Evolutionary conservation across 2,797 vertebrate species (phyloP).

Genomic region (Crypturellus tataupa): DNA sequence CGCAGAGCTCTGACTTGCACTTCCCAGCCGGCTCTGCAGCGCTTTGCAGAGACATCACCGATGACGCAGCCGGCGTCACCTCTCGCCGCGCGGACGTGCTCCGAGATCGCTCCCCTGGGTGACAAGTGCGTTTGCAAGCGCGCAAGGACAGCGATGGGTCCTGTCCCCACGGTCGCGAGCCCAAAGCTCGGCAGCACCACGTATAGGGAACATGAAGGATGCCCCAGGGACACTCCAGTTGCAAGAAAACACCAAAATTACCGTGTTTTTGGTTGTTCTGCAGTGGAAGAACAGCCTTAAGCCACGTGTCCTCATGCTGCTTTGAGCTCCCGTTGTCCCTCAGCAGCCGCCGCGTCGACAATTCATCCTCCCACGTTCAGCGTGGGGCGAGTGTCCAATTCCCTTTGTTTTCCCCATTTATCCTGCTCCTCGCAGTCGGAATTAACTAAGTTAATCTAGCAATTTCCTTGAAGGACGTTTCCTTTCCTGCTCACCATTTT

Average conservation of each 20-base stretch:
- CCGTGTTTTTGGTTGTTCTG: not conserved
- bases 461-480: not conserved
- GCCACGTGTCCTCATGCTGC: not conserved
- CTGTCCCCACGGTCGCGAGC: fast-evolving
- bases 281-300: not conserved
- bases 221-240: not conserved
- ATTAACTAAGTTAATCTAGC: not conserved
- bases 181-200: fast-evolving
- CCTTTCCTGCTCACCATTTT: not conserved
- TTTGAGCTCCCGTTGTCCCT: not conserved
- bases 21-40: not conserved
- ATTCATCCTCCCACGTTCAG: not conserved
- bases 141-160: not conserved
- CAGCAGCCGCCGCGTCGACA: not conserved
- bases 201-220: not conserved
- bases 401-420: not conserved
- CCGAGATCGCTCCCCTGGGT: fast-evolving
- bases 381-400: fast-evolving
- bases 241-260: not conserved
- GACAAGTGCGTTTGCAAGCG: fast-evolving
- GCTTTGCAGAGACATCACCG: not conserved
- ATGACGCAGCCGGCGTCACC: not conserved
- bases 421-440: not conserved
- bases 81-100: not conserved
- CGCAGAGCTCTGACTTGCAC: not conserved